Evolutionary conservation across 2,113 vertebrate species (phyloP), one percentile per base, ranked within the genome.

Genomic region (Dipodomys stephensi): DNA sequence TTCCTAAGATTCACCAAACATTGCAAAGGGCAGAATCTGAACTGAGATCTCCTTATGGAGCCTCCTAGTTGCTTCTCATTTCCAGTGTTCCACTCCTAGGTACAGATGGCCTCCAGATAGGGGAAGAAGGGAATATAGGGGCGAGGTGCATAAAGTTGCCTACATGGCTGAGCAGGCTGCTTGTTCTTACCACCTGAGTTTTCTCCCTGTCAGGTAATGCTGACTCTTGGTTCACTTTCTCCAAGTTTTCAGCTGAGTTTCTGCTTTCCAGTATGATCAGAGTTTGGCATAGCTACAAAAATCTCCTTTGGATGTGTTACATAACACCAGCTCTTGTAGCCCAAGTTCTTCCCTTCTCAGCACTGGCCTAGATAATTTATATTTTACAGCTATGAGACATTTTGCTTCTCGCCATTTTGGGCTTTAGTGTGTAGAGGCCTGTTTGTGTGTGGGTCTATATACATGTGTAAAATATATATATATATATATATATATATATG

Each of bases 331-430:
- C 44, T 83, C 84, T 87, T 72, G 46, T 4, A 93, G 71, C 71
- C 91, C 25, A 71, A 84, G 5, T 32, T 67, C 35, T 73, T 88
- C 81, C 62, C 35, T 73, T 25, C 32, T 90, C 76, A 85, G 44
- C 46, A 62, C 35, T 72, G 81, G 49, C 90, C 91, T 92, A 93
- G 87, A 95, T 95, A 87, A 88, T 92, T 73, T 73, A 79, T 85
- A 84, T 88, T 91, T 23, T 76, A 93, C 81, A 94, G 89, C 82
- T 91, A 73, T 68, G 72, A 93, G 22, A 93, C 0, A 81, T n/a
- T 72, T 91, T 91, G 72, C 71, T 69, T 83, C 86, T 77, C 72
- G 28, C 35, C 49, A 22, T 69, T 71, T 88, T 27, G 5, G 10
- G 49, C 18, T 35, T 73, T 15, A 19, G 11, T 65, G 35, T n/a